These are phyloP conservation scores for Archaeoteleia sp. DNA, from an alignment of 2,888 invertebrate genomes.

Conservation along the genomic window DNA sequence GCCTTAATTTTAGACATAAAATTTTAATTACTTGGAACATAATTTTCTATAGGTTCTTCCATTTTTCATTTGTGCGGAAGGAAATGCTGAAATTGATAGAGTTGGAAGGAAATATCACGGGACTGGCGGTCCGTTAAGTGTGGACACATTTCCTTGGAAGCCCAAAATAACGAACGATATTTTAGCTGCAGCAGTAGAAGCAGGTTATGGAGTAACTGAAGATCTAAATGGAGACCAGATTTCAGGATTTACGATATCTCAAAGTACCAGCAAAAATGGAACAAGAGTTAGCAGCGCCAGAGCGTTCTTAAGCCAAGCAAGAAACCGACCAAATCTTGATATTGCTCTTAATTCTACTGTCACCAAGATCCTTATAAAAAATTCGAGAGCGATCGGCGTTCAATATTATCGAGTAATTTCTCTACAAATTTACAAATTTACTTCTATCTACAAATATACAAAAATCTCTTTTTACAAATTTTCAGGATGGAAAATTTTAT, in stretches of 20 bases:
- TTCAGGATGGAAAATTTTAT: constrained; percentile 61
- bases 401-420: constrained; percentile 76
- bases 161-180: constrained; percentile 80
- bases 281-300: constrained; percentile 79
- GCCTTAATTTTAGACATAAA: no score
- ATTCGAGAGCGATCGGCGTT: constrained; percentile 77
- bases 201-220: constrained; percentile 79
- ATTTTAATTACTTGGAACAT: no score
- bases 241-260: constrained; percentile 81
- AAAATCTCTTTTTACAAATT: no score
- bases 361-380: constrained; percentile 77
- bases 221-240: constrained; percentile 81
- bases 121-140: constrained; percentile 79
- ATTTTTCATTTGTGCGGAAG: constrained; percentile 82
- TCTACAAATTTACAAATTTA: no score
- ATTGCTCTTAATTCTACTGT: constrained; percentile 80
- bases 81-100: constrained; percentile 80
- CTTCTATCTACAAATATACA: no score
- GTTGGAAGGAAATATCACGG: constrained; percentile 80
- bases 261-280: constrained; percentile 80
- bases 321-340: constrained; percentile 79
- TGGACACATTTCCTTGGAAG: constrained; percentile 80
- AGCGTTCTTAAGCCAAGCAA: constrained; percentile 79
- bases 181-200: constrained; percentile 79
- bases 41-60: constrained; percentile 83